Evolutionary conservation across 2,888 invertebrate genomes (phyloP).

Genomic region (Chloroclysta siterata): DNA sequence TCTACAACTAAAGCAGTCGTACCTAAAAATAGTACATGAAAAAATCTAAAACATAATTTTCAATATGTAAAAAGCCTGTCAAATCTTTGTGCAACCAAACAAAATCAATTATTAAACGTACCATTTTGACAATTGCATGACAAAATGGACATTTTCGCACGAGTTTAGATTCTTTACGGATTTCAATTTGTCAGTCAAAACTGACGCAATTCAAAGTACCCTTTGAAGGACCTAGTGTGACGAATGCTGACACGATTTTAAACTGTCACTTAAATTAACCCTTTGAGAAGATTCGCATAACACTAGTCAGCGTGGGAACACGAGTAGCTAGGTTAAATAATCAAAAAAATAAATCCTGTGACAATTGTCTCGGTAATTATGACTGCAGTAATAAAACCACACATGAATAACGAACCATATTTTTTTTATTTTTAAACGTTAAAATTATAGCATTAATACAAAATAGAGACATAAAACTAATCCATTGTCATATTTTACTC

Average conservation of each 20-base stretch:
- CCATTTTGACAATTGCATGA: slow-evolving; percentile 33
- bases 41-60: no score
- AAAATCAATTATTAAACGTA: slow-evolving; percentile 37
- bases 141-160: slow-evolving; percentile 64
- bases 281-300: slow-evolving; percentile 58
- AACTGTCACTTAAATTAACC: slow-evolving; percentile 73
- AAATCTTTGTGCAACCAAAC: slow-evolving; percentile 16
- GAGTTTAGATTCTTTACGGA: slow-evolving; percentile 72
- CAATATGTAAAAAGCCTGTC: not conserved
- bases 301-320: slow-evolving; percentile 60
- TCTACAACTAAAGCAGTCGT: no score
- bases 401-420: not conserved
- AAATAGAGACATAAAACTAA: slow-evolving; percentile 35
- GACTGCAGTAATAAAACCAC: not conserved
- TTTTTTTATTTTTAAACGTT: not conserved
- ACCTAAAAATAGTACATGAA: no score
- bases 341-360: slow-evolving; percentile 4
- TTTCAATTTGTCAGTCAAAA: slow-evolving; percentile 74
- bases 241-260: slow-evolving; percentile 75
- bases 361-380: not conserved
- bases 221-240: slow-evolving; percentile 66
- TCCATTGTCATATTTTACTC: slow-evolving; percentile 24
- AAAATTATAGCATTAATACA: not conserved
- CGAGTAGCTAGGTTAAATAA: slow-evolving; percentile 21
- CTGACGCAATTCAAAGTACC: slow-evolving; percentile 70